phyloP scores from a whole-genome alignment of 2,888 invertebrate species.

The Archips crataeganus region DNA sequence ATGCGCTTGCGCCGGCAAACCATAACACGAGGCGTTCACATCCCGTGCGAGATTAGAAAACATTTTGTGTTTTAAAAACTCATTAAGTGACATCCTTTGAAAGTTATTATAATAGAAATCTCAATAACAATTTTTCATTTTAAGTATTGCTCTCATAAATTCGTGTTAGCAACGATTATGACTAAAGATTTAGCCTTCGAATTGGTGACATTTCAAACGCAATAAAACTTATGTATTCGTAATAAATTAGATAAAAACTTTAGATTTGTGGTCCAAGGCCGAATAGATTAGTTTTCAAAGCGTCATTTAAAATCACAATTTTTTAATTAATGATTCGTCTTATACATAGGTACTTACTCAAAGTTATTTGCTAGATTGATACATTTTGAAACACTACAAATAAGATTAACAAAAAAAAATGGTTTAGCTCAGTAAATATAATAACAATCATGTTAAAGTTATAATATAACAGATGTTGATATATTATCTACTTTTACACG shows the following conservation, averaged over 20 bases:
- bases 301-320: neutral
- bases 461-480: too few species aligned
- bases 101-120: neutral
- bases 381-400: too few species aligned
- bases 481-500: too few species aligned
- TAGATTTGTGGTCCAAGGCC: conserved; percentile 15
- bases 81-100: neutral
- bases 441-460: too few species aligned
- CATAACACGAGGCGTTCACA: neutral
- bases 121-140: neutral
- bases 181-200: neutral
- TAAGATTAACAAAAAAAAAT: too few species aligned
- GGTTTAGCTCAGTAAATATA: too few species aligned
- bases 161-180: neutral
- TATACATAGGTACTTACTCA: neutral
- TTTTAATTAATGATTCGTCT: neutral
- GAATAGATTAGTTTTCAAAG: neutral
- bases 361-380: too few species aligned
- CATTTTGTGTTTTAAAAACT: neutral
- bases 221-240: conserved; percentile 19
- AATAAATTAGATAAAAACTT: conserved; percentile 21
- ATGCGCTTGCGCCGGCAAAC: neutral
- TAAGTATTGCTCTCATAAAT: too few species aligned
- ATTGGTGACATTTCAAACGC: neutral
- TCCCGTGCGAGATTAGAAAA: neutral